Percentiles rank a stretch among this genome's conserved stretches.
phyloP scores from a whole-genome alignment of 2,113 vertebrate species.

The Dascyllus trimaculatus region DNA sequence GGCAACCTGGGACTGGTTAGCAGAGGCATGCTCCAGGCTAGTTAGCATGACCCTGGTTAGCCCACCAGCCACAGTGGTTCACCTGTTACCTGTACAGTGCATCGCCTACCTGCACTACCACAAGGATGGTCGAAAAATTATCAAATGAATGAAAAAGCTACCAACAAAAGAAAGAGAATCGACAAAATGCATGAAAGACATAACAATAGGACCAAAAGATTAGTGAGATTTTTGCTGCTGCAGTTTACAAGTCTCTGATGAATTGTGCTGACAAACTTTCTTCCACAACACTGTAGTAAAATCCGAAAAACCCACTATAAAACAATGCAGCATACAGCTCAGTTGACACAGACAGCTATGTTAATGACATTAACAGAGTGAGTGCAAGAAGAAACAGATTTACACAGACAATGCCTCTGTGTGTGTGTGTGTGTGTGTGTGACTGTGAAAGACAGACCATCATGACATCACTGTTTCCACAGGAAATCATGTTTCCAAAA shows the following conservation, averaged over 20 bases:
- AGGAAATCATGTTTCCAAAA: constrained; percentile 80
- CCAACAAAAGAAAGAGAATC: neutral
- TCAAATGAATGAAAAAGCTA: neutral
- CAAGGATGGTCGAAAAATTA: too few relatives aligned
- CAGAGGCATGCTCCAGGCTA: neutral
- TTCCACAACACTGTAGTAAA: constrained; percentile 23
- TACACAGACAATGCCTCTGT: constrained; percentile 48
- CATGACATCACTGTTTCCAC: constrained; percentile 81
- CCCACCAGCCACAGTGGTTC: too few relatives aligned
- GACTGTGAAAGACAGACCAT: constrained; percentile 58
- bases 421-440: neutral
- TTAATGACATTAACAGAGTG: constrained; percentile 74
- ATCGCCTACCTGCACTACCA: too few relatives aligned
- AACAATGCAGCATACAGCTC: constrained; percentile 24
- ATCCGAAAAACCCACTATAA: constrained; percentile 28
- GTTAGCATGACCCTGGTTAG: neutral
- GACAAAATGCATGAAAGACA: neutral
- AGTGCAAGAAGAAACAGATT: constrained; percentile 57
- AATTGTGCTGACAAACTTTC: constrained; percentile 10
- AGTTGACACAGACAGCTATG: constrained; percentile 26
- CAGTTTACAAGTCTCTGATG: constrained; percentile 6
- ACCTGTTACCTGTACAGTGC: neutral
- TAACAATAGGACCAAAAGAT: neutral
- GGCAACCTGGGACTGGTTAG: neutral
- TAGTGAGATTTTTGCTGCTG: neutral